A percentile compares a stretch with the other conserved stretches of the same genome.
Conservation (phyloP, 2,797 vertebrate species). For the Phrynocephalus guinanensis region DNA sequence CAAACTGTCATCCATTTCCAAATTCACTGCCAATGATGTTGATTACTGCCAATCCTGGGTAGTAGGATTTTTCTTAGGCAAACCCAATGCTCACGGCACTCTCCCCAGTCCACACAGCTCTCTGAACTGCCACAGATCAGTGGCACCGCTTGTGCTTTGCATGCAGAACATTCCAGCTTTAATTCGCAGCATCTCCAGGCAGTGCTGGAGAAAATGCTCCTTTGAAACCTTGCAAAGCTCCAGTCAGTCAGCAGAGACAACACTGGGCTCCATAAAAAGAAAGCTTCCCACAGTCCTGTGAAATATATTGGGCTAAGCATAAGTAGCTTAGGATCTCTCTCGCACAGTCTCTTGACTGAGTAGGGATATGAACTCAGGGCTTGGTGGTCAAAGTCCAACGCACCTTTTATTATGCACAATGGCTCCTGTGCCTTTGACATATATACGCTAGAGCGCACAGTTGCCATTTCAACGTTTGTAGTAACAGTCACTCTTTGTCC, state of each 20-base stretch:
- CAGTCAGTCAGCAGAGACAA: not conserved
- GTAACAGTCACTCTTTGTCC: no score
- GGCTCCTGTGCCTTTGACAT: not conserved
- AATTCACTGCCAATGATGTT: not conserved
- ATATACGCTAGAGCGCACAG: not conserved
- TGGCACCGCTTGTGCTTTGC: not conserved
- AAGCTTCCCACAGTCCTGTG: not conserved
- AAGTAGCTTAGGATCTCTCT: not conserved
- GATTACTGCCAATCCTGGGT: not conserved
- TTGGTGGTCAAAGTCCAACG: not conserved
- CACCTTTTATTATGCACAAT: not conserved
- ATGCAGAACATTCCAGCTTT: not conserved
- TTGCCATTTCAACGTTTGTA: not conserved
- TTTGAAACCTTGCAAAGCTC: not conserved
- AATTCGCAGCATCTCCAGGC: not conserved
- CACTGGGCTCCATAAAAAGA: not conserved
- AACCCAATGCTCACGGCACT: not conserved
- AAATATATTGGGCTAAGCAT: not conserved
- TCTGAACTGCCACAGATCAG: not conserved
- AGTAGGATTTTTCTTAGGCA: not conserved
- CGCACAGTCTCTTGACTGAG: not conserved
- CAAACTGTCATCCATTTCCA: not conserved
- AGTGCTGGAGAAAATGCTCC: not conserved
- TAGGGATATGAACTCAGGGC: not conserved
- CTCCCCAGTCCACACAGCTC: not conserved